phyloP scores from a whole-genome alignment of 1,140 invertebrate genomes.

The Papilio dardanus region DNA sequence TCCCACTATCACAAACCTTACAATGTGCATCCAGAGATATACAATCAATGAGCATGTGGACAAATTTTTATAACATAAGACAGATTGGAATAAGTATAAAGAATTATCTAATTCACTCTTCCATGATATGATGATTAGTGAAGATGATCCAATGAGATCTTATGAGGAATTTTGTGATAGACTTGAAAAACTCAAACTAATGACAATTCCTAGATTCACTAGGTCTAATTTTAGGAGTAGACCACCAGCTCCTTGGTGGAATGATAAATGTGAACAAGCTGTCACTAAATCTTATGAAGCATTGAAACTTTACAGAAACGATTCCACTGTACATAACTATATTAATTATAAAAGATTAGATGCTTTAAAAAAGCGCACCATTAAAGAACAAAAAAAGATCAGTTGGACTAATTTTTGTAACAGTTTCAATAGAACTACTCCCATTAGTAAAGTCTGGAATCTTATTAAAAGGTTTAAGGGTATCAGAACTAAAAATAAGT shows the following conservation, averaged over 20 bases:
- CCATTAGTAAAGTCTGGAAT: slow-evolving; percentile 35
- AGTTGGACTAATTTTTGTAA: slow-evolving; percentile 37
- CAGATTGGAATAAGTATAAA: slow-evolving; percentile 26
- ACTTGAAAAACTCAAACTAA: not conserved
- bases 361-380: slow-evolving; percentile 32
- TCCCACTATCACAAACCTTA: slow-evolving; percentile 41
- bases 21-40: no score
- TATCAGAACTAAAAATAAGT: slow-evolving; percentile 13
- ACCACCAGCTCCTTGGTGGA: slow-evolving; percentile 35
- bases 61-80: slow-evolving; percentile 28
- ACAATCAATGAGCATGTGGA: slow-evolving; percentile 6
- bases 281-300: slow-evolving; percentile 29
- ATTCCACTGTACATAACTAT: slow-evolving; percentile 9
- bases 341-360: slow-evolving; percentile 36
- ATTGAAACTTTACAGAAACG: slow-evolving; percentile 7
- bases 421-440: slow-evolving; percentile 32
- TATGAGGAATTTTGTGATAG: not conserved
- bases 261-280: slow-evolving; percentile 1
- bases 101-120: not conserved
- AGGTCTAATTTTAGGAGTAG: not conserved
- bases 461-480: slow-evolving; percentile 36
- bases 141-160: not conserved
- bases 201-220: slow-evolving; percentile 23
- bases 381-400: slow-evolving; percentile 34
- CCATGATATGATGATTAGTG: not conserved